phyloP scores from a whole-genome alignment of 2,113 vertebrate genomes.

The Bettongia penicillata region DNA sequence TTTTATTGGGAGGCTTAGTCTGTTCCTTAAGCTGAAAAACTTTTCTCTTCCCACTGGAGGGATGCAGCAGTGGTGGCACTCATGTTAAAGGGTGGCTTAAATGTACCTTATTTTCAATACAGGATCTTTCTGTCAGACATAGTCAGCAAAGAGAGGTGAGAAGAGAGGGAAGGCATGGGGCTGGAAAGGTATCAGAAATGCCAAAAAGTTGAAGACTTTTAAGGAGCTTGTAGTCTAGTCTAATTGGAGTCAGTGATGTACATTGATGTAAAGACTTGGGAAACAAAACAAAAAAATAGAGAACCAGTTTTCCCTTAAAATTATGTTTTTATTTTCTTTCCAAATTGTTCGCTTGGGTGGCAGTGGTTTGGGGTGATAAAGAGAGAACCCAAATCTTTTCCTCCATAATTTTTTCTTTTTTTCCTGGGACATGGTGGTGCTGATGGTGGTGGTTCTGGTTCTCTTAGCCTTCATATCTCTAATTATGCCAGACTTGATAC shows the following conservation, averaged over 20 bases:
- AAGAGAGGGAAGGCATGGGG: neutral
- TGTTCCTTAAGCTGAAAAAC: neutral
- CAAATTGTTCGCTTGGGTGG: neutral
- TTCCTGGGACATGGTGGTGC: neutral
- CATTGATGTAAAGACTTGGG: neutral
- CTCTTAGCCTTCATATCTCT: neutral
- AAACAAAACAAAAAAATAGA: neutral
- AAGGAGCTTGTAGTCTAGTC: slow-evolving; percentile 36
- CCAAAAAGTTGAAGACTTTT: slow-evolving; percentile 21
- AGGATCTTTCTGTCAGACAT: neutral
- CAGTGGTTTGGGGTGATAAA: neutral
- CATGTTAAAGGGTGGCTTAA: slow-evolving; percentile 16
- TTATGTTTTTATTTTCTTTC: neutral
- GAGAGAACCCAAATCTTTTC: neutral
- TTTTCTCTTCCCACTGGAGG: neutral
- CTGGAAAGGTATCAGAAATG: neutral
- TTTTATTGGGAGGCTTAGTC: neutral
- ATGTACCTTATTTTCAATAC: slow-evolving; percentile 20
- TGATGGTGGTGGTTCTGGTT: neutral
- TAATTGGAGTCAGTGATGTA: slow-evolving; percentile 5
- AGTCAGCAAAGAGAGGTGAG: neutral
- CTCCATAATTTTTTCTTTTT: slow-evolving; percentile 31
- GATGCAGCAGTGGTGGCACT: neutral
- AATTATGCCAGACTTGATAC: slow-evolving; percentile 30
- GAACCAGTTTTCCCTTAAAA: slow-evolving; percentile 31